Percentiles rank a stretch among this genome's conserved stretches.
phyloP scores from a whole-genome alignment of 2,113 vertebrate species.

The Pungitius pungitius region DNA sequence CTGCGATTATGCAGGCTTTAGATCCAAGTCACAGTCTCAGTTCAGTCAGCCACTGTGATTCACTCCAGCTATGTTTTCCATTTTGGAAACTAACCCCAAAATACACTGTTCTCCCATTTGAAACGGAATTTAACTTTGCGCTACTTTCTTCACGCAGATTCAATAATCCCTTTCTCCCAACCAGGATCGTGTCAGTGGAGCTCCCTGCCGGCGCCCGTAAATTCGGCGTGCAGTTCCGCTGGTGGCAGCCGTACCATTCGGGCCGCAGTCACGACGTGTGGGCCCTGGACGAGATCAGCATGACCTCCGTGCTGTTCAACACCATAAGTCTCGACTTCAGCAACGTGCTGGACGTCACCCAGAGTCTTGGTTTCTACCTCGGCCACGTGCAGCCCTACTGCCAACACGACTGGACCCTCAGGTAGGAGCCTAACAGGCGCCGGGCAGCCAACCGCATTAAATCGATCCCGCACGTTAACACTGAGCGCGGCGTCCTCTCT shows the following conservation, averaged over 20 bases:
- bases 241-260: constrained; percentile 98
- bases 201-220: constrained; percentile 91
- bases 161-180: constrained; percentile 3
- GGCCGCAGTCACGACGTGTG: constrained; percentile 94
- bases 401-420: constrained; percentile 96
- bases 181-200: constrained; percentile 95
- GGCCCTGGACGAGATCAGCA: constrained; percentile 97
- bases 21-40: constrained; percentile 37
- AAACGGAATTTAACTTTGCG: neutral
- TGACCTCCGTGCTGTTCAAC: constrained; percentile 97
- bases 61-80: constrained; percentile 36
- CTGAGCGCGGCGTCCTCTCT: neutral
- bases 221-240: constrained; percentile 96
- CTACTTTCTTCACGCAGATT: neutral
- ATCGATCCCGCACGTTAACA: too few species aligned
- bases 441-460: too few species aligned
- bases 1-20: constrained; percentile 31
- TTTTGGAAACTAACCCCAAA: neutral
- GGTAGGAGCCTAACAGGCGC: too few species aligned
- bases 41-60: constrained; percentile 41
- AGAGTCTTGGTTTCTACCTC: constrained; percentile 96
- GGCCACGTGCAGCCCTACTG: constrained; percentile 97
- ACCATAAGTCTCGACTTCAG: constrained; percentile 97
- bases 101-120: neutral
- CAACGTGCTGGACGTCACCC: constrained; percentile 95